phyloP scores from a whole-genome alignment of 2,888 invertebrate genomes.

The Chrysodeixis includens region DNA sequence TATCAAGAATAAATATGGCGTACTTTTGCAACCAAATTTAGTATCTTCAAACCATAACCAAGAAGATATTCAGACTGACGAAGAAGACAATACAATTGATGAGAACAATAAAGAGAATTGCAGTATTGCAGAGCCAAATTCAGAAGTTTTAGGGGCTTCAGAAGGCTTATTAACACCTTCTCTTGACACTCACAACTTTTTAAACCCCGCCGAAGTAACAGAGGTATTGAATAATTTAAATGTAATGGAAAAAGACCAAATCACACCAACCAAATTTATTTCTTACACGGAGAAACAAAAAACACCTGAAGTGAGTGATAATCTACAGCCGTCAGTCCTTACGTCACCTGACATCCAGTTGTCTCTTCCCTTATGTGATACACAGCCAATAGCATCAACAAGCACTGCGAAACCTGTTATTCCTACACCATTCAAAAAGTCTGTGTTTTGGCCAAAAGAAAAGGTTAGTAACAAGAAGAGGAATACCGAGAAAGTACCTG shows the following conservation, averaged over 20 bases:
- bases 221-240: conserved; percentile 13
- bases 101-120: conserved; percentile 14
- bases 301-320: conserved; percentile 2
- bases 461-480: conserved; percentile 5
- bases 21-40: not conserved
- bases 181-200: conserved; percentile 11
- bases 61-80: conserved; percentile 9
- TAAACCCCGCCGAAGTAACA: conserved; percentile 10
- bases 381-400: not conserved
- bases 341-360: not conserved
- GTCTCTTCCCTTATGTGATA: not conserved
- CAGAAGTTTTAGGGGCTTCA: conserved; percentile 9
- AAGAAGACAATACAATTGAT: conserved; percentile 8
- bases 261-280: not conserved
- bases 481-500: conserved; percentile 8
- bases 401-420: conserved; percentile 1
- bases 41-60: not conserved
- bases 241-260: conserved; percentile 10
- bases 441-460: conserved; percentile 10
- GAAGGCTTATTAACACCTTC: conserved; percentile 8
- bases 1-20: not conserved
- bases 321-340: not conserved
- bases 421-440: not conserved
- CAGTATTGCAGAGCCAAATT: conserved; percentile 10
- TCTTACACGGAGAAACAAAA: not conserved